Percentiles rank a stretch among this genome's conserved stretches.
phyloP scores from a whole-genome alignment of 2,888 invertebrate species.

The Antheraea assamensis region DNA sequence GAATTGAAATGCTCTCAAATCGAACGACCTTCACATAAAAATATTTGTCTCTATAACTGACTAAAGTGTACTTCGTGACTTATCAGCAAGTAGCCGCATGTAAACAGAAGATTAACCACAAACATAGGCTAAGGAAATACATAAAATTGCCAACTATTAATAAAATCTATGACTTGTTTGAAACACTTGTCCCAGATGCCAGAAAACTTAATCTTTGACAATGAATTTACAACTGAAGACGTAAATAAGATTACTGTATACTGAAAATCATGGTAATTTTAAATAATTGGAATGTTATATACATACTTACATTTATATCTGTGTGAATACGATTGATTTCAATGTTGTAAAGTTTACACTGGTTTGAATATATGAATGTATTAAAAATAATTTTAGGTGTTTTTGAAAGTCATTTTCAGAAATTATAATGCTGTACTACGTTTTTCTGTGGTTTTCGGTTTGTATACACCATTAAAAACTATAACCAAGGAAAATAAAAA shows the following conservation, averaged over 20 bases:
- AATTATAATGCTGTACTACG: no score
- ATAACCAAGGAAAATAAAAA: neutral
- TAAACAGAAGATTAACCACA: no score
- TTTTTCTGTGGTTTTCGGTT: no score
- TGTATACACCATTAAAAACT: neutral
- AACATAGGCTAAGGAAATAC: neutral
- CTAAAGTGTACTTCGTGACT: no score
- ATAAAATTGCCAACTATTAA: neutral
- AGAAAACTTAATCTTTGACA: neutral
- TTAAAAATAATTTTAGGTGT: neutral
- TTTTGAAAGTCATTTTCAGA: neutral
- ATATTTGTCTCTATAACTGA: neutral
- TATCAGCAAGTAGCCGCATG: no score
- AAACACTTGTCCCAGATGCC: slow-evolving; percentile 1
- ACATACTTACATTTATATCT: neutral
- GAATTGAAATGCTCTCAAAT: neutral
- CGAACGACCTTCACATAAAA: neutral
- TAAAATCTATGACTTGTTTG: neutral
- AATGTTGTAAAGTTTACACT: neutral
- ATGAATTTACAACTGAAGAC: neutral
- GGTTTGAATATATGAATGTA: neutral
- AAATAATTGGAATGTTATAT: no score
- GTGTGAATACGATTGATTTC: neutral
- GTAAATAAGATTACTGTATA: neutral
- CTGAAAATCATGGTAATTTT: neutral